phyloP scores from a whole-genome alignment of 2,888 invertebrate genomes.

The Dermolepida albohirtum region DNA sequence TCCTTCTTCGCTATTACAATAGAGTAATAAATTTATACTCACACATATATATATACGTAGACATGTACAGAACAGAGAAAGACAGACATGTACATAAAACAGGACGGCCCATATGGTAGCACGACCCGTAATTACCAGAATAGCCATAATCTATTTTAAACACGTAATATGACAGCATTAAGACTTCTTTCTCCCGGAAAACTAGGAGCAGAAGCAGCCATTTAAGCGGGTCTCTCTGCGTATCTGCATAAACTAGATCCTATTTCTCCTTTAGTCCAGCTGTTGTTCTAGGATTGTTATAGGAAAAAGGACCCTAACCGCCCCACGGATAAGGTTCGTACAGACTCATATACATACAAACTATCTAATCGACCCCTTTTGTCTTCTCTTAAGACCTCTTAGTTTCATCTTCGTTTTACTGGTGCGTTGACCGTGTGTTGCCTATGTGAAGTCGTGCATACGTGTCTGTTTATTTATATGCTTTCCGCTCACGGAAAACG shows the following conservation, averaged over 20 bases:
- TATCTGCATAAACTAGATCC: slow-evolving; percentile 62
- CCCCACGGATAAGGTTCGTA: slow-evolving; percentile 50
- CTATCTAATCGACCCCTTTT: slow-evolving; percentile 63
- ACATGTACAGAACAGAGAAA: slow-evolving; percentile 2
- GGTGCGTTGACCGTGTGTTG: slow-evolving; percentile 31
- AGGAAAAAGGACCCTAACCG: slow-evolving; percentile 55
- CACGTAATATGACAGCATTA: slow-evolving; percentile 66
- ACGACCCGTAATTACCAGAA: slow-evolving; percentile 62
- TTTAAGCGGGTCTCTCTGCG: slow-evolving; percentile 55
- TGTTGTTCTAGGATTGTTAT: slow-evolving; percentile 55
- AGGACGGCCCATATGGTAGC: slow-evolving; percentile 62
- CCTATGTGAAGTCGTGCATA: slow-evolving; percentile 44
- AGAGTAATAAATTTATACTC: slow-evolving; percentile 24
- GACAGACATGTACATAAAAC: slow-evolving; percentile 44
- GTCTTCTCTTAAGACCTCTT: slow-evolving; percentile 54
- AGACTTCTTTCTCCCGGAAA: slow-evolving; percentile 61
- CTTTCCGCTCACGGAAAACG: slow-evolving; percentile 50
- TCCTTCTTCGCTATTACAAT: slow-evolving; percentile 29
- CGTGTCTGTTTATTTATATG: slow-evolving; percentile 31
- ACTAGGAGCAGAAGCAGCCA: slow-evolving; percentile 55
- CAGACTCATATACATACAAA: slow-evolving; percentile 61
- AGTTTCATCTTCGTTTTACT: slow-evolving; percentile 47
- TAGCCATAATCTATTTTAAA: slow-evolving; percentile 66
- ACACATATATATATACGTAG: slow-evolving; percentile 14
- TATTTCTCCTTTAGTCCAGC: slow-evolving; percentile 58